phyloP scores from a whole-genome alignment of 1,140 invertebrate species.

The Ectropis grisescens region DNA sequence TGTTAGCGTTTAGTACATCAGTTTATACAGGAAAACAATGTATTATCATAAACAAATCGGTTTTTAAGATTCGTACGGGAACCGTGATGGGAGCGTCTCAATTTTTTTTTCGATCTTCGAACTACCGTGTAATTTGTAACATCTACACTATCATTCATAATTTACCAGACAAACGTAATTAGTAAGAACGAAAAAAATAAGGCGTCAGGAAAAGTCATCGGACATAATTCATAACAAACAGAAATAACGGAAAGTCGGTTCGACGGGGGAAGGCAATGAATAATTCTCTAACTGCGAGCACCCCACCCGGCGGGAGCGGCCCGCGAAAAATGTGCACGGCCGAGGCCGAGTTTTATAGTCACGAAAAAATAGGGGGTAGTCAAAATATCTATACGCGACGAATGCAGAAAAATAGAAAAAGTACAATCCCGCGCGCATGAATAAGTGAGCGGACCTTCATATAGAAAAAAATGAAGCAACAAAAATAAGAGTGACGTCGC shows the following conservation, averaged over 20 bases:
- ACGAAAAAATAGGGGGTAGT: slow-evolving; percentile 64
- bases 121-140: too few relatives aligned
- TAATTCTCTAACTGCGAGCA: slow-evolving; percentile 66
- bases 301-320: slow-evolving; percentile 43
- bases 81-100: too few relatives aligned
- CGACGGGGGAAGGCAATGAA: slow-evolving; percentile 65
- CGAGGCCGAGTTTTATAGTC: slow-evolving; percentile 58
- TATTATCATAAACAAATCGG: slow-evolving; percentile 17
- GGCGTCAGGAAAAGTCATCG: slow-evolving; percentile 60
- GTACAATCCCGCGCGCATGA: slow-evolving; percentile 65
- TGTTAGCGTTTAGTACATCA: slow-evolving; percentile 53
- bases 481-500: slow-evolving; percentile 40
- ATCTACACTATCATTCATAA: too few relatives aligned
- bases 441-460: slow-evolving; percentile 66
- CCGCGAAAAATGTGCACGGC: slow-evolving; percentile 63
- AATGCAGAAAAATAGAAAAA: slow-evolving; percentile 59
- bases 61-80: too few relatives aligned
- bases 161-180: slow-evolving; percentile 64
- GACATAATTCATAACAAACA: slow-evolving; percentile 69
- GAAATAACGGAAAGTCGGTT: slow-evolving; percentile 64
- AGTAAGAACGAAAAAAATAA: slow-evolving; percentile 63
- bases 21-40: slow-evolving; percentile 30
- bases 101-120: too few relatives aligned
- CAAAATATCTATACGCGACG: slow-evolving; percentile 66
- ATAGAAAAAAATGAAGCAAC: slow-evolving; percentile 59